A percentile compares a stretch with the other conserved stretches of the same genome.
These are phyloP conservation scores for Haemorhous mexicanus DNA, from an alignment of 2,113 vertebrate species.

Conservation along the genomic window DNA sequence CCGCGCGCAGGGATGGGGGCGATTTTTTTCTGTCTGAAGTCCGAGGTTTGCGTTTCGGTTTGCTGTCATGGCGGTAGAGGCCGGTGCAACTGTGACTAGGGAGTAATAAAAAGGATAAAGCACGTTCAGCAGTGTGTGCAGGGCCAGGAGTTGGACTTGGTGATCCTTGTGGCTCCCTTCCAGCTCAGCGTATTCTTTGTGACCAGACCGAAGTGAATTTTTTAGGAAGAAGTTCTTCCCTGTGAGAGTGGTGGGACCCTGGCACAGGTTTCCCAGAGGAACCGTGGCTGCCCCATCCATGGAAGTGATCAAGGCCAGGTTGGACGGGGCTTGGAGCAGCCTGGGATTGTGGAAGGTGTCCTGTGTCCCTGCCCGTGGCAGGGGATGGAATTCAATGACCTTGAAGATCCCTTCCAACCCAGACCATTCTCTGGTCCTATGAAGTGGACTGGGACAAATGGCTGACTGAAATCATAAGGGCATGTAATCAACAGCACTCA, in stretches of 20 bases:
- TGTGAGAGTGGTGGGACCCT: too few relatives aligned
- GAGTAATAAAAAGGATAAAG: accelerated
- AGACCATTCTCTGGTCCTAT: background rate
- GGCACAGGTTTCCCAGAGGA: background rate
- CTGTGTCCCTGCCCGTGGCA: background rate
- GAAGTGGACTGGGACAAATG: background rate
- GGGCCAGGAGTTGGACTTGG: background rate
- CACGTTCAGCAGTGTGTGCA: accelerated
- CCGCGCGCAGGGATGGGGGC: accelerated
- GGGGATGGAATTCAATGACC: background rate
- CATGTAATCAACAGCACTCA: accelerated
- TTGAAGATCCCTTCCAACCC: background rate
- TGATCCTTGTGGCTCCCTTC: background rate
- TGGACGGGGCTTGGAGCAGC: background rate
- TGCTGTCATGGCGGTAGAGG: accelerated
- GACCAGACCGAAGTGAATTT: background rate
- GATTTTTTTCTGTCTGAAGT: accelerated
- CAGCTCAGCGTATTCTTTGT: background rate
- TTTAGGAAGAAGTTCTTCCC: background rate
- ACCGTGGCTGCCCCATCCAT: background rate
- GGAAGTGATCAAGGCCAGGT: background rate
- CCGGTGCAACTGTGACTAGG: accelerated
- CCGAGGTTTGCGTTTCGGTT: accelerated
- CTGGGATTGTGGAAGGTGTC: background rate
- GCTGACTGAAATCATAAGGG: accelerated